Conservation (phyloP, 2,113 vertebrate genomes). For the Mixornis gularis region DNA sequence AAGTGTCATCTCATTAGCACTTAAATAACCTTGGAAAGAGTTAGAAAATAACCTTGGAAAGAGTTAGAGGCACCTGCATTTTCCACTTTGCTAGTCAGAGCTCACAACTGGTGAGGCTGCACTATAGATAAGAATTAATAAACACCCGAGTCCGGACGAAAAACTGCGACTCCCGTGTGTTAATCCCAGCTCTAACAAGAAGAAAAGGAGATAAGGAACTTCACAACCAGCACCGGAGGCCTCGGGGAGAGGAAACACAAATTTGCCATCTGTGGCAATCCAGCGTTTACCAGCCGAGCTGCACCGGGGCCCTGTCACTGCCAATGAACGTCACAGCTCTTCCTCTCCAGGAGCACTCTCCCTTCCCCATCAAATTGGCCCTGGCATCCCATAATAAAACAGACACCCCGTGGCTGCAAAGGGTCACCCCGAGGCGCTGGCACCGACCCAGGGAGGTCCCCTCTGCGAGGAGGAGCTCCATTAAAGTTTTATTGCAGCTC, state of each 20-base stretch:
- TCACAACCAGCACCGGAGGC: neutral
- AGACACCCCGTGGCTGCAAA: neutral
- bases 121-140: too few relatives aligned
- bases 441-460: neutral
- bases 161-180: too few relatives aligned
- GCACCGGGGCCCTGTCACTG: neutral
- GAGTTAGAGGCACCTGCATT: too few relatives aligned
- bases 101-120: too few relatives aligned
- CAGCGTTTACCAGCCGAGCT: neutral
- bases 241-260: neutral
- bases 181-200: too few relatives aligned
- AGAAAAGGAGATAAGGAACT: too few relatives aligned
- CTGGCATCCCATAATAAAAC: neutral
- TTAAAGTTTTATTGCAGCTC: neutral
- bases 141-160: too few relatives aligned
- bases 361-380: neutral
- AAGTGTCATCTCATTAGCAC: too few relatives aligned
- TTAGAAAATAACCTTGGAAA: too few relatives aligned
- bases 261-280: constrained; percentile 27
- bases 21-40: too few relatives aligned
- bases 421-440: neutral
- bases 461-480: neutral
- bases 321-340: neutral
- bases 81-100: too few relatives aligned
- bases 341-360: neutral